Conservation (phyloP, 2,113 vertebrate species). For the Pachyramphus minor region DNA sequence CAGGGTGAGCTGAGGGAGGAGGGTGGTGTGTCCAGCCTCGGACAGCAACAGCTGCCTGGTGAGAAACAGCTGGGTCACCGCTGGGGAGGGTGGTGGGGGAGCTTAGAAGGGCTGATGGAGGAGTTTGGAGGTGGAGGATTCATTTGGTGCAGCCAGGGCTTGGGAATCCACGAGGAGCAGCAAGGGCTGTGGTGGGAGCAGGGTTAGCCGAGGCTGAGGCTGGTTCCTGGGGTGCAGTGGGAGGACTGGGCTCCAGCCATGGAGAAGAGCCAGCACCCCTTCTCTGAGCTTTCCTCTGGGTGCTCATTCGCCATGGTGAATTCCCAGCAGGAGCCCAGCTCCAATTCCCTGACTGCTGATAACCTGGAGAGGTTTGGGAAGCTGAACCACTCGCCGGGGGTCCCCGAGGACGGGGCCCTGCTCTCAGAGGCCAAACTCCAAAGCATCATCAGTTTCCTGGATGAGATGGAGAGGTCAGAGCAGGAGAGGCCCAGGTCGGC, state of each 20-base stretch:
- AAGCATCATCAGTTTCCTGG: conserved; percentile 93
- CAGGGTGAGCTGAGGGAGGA: conserved; percentile 64
- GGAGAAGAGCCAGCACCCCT: neutral
- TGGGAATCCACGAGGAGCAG: neutral
- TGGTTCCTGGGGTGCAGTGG: neutral
- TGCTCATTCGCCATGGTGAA: neutral
- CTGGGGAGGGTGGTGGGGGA: neutral
- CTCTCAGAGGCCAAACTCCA: conserved; percentile 94
- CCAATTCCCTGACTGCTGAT: conserved; percentile 86
- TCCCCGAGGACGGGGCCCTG: conserved; percentile 79
- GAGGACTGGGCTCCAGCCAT: neutral
- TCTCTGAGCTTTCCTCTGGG: neutral
- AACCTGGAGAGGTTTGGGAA: conserved; percentile 89
- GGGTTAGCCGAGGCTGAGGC: neutral
- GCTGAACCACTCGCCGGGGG: conserved; percentile 66
- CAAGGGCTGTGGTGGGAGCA: neutral
- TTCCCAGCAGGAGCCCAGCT: conserved; percentile 74
- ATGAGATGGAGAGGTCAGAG: conserved; percentile 91
- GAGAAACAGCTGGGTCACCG: rapidly evolving
- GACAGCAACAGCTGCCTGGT: rapidly evolving
- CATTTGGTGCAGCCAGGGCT: neutral
- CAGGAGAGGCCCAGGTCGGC: conserved; percentile 82
- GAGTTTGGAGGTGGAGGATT: neutral
- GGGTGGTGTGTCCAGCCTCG: neutral
- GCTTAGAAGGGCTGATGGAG: neutral